phyloP scores from a whole-genome alignment of 2,888 invertebrate genomes.

The Eupeodes latifasciatus region DNA sequence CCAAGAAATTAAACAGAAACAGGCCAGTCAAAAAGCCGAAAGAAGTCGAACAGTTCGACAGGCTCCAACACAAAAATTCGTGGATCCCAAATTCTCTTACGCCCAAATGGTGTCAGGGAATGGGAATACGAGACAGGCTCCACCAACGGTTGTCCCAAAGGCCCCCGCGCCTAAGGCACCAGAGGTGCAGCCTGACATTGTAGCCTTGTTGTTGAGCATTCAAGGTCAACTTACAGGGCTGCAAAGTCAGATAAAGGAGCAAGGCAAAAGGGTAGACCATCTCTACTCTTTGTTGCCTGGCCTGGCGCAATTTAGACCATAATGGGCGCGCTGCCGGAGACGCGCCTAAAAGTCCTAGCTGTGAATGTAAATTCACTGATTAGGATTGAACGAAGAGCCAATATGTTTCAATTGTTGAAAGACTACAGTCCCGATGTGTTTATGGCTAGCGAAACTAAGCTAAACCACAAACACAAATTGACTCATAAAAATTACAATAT shows the following conservation, averaged over 20 bases:
- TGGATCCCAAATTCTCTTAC: background rate
- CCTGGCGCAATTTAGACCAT: background rate
- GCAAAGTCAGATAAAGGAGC: background rate
- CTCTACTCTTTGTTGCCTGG: background rate
- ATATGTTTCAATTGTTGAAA: slow-evolving; percentile 24
- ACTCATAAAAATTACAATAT: slow-evolving; percentile 29
- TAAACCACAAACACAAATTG: slow-evolving; percentile 23
- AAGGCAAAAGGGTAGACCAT: background rate
- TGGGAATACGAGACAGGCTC: background rate
- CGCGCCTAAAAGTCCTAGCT: slow-evolving; percentile 8
- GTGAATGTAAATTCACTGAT: slow-evolving; percentile 31
- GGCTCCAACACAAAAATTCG: background rate
- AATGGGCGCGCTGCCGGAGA: background rate
- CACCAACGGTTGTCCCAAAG: background rate
- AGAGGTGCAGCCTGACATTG: background rate
- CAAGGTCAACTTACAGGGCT: background rate
- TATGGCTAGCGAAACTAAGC: slow-evolving; percentile 37
- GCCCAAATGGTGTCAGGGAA: background rate
- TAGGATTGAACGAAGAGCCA: slow-evolving; percentile 18
- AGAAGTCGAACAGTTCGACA: background rate
- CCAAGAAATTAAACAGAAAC: background rate
- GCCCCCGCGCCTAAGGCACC: background rate
- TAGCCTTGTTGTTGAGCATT: background rate
- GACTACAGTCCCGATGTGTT: slow-evolving; percentile 32
- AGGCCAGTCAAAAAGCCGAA: background rate